Evolutionary conservation across 2,797 vertebrate genomes (phyloP).

Genomic region (Gallinago solitaria): DNA sequence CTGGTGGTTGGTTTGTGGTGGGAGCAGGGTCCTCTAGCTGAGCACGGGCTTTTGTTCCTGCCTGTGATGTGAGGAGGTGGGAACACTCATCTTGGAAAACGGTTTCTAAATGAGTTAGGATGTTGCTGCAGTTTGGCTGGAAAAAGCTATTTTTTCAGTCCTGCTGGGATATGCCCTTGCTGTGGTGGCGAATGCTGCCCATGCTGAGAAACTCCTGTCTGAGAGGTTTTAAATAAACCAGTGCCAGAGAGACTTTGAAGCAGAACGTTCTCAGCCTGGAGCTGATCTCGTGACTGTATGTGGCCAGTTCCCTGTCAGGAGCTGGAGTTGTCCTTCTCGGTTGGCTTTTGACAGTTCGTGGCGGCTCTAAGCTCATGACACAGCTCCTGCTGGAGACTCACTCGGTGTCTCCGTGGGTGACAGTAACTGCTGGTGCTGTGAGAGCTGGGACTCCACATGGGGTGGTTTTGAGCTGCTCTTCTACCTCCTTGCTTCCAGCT

Average conservation of each 20-base stretch:
- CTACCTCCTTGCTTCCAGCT: background rate
- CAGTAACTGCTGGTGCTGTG: background rate
- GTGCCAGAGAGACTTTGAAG: background rate
- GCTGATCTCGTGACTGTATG: background rate
- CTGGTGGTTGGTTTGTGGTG: background rate
- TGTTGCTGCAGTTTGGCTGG: accelerated
- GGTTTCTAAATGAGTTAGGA: background rate
- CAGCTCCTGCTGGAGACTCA: background rate
- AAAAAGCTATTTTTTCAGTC: background rate
- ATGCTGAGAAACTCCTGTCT: background rate
- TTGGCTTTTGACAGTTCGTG: background rate
- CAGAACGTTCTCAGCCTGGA: background rate
- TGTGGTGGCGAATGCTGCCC: accelerated
- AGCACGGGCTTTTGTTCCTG: accelerated
- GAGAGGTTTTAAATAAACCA: background rate
- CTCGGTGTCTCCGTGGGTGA: background rate
- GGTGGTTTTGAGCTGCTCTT: background rate
- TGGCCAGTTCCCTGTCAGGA: background rate
- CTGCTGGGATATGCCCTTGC: background rate
- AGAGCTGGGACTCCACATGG: background rate
- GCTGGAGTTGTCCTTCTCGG: accelerated
- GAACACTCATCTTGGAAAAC: background rate
- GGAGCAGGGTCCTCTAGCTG: background rate
- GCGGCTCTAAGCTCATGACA: background rate
- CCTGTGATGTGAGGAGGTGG: background rate